These are phyloP conservation scores for Disparrhopalites patrizii DNA, from an alignment of 2,888 invertebrate genomes.

Conservation along the genomic window DNA sequence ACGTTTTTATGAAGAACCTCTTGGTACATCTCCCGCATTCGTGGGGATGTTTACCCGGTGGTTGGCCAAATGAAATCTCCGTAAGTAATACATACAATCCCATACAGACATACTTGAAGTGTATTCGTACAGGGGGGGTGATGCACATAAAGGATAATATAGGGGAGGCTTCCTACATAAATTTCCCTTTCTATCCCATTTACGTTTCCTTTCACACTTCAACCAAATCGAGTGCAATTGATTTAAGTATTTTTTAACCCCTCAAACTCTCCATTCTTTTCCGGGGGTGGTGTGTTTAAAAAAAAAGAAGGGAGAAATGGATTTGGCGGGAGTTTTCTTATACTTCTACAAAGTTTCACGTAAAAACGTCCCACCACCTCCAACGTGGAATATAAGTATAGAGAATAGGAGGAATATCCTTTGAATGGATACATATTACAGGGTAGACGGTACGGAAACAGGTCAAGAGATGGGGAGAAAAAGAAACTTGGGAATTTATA, in stretches of 20 bases:
- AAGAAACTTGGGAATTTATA: slow-evolving; percentile 28
- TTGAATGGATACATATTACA: too few species aligned
- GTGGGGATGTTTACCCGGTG: too few species aligned
- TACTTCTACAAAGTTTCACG: background rate
- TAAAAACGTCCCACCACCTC: background rate
- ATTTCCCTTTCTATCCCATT: slow-evolving; percentile 3
- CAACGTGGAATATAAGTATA: background rate
- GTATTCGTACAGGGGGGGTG: too few species aligned
- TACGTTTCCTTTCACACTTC: slow-evolving; percentile 15
- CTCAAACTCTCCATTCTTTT: background rate
- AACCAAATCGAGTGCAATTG: slow-evolving; percentile 5
- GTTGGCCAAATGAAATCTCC: too few species aligned
- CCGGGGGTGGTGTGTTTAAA: background rate
- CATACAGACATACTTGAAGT: too few species aligned
- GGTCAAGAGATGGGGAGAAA: slow-evolving; percentile 1
- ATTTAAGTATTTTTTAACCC: background rate
- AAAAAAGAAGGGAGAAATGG: background rate
- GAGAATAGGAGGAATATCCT: background rate
- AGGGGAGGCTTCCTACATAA: too few species aligned
- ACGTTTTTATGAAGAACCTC: too few species aligned
- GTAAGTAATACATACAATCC: too few species aligned
- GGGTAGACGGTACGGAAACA: too few species aligned
- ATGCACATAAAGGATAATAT: too few species aligned
- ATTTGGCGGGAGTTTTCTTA: background rate
- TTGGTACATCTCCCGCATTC: too few species aligned